Evolutionary conservation across 2,888 invertebrate species (phyloP).

Genomic region (Lydus trimaculatus): DNA sequence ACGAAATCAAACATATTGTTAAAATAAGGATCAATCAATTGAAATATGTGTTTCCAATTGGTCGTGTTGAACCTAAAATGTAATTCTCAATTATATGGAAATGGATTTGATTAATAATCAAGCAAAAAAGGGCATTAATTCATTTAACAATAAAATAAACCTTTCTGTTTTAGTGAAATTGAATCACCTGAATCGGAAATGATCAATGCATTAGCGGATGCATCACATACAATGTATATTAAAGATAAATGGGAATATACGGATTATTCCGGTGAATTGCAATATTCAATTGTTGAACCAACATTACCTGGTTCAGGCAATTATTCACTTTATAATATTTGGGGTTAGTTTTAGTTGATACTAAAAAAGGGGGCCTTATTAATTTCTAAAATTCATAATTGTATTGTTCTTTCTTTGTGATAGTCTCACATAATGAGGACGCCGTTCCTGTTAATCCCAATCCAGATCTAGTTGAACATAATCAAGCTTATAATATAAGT

Average conservation of each 20-base stretch:
- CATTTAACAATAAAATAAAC: not conserved
- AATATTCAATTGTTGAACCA: constrained; percentile 83
- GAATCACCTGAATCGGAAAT: constrained; percentile 53
- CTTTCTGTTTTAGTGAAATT: constrained; percentile 33
- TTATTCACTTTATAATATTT: constrained; percentile 78
- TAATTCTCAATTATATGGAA: constrained; percentile 47
- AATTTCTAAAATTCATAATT: not conserved
- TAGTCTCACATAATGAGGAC: constrained; percentile 67
- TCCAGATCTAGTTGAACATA: constrained; percentile 66
- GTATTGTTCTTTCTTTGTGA: constrained; percentile 37
- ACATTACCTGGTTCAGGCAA: constrained; percentile 85
- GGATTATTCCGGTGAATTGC: constrained; percentile 72
- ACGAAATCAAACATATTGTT: constrained; percentile 66
- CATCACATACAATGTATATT: constrained; percentile 80
- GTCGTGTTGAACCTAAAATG: constrained; percentile 63
- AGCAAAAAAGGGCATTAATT: too few species aligned
- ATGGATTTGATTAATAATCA: not conserved
- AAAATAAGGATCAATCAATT: constrained; percentile 68
- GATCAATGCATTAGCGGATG: constrained; percentile 67
- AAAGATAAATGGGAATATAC: constrained; percentile 81
- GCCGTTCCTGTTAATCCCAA: constrained; percentile 61
- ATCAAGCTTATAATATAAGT: constrained; percentile 76
- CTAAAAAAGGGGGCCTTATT: too few species aligned
- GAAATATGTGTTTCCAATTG: constrained; percentile 74
- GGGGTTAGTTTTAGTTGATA: constrained; percentile 75